Conservation (phyloP, 2,113 vertebrate species). For the Lycocorax pyrrhopterus region DNA sequence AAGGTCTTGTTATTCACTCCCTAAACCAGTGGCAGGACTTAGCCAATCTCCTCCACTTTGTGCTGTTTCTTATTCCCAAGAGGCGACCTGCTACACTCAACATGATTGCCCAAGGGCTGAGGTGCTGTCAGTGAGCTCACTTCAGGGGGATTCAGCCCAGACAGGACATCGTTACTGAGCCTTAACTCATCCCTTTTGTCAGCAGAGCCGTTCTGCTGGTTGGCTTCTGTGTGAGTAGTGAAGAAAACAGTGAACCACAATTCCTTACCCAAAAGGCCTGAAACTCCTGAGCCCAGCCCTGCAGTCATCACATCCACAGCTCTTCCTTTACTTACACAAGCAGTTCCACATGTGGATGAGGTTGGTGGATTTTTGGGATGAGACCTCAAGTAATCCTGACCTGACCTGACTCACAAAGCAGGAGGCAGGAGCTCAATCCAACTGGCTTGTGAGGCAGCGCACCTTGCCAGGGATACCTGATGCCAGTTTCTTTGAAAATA, state of each 20-base stretch:
- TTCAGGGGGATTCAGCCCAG: background rate
- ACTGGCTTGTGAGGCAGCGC: background rate
- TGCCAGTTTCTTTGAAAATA: slow-evolving; percentile 35
- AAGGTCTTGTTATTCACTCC: background rate
- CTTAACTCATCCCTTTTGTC: background rate
- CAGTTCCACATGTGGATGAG: background rate
- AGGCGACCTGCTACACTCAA: background rate
- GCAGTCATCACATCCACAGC: background rate
- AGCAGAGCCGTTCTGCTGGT: background rate
- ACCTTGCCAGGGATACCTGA: background rate
- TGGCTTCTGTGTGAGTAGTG: background rate
- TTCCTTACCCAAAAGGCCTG: background rate
- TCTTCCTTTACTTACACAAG: background rate
- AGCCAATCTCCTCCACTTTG: accelerated
- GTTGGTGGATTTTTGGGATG: background rate
- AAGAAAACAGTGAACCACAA: background rate
- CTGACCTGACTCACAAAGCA: background rate
- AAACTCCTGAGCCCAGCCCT: background rate
- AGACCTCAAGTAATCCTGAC: slow-evolving; percentile 40
- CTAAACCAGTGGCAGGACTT: background rate
- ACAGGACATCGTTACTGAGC: background rate
- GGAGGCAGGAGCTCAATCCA: slow-evolving; percentile 16
- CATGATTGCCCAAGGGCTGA: accelerated
- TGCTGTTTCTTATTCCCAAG: background rate
- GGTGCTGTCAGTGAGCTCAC: background rate